Base-by-base conservation (phyloP, 1,140 invertebrate genomes). In the Augochlora pura region DNA sequence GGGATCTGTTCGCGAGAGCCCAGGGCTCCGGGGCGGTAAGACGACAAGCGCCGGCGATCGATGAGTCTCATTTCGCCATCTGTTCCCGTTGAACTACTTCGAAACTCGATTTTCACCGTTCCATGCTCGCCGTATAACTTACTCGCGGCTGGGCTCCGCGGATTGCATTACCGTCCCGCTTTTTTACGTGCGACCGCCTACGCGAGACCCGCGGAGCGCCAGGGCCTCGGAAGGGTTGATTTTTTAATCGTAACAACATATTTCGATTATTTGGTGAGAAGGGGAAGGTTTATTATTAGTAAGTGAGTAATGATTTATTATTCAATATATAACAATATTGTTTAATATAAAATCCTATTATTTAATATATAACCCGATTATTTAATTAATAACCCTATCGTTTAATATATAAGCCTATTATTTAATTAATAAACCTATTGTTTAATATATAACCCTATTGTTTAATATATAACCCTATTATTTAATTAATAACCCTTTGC, bases 11-110 rank as follows among this genome's bases (percentile, higher is more conserved):
- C 78, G 63, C 42, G 18, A 46, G 23, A 65, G 60, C 42, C 42
- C 12, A 10, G 42, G 32, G 32, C 32, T 32, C 32, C 32, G 25
- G 25, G 57, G 25, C 52, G 23, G 67, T 77, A 76, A 74, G 77
- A 83, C 66, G 83, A 84, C 76, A 83, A 76, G 81, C 70, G 32
- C 1, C 63, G 42, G 71, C 81, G 83, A 84, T 84, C 83, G 83
- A 84, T 84, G 81, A 62, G 27, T 78, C 67, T 69, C 76, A 81
- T 84, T 83, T 84, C 81, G 62, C 83, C 81, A 83, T 84, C 77
- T 84, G 81, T 83, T 84, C 81, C 81, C 64, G 52, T 71, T 57
- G 70, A 78, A 84, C 76, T 69, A 73, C 81, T 83, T 67, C 59
- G 68, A n/a, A 80, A 81, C 83, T 85, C 68, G 82, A 64, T 81